Conservation (phyloP, 2,113 vertebrate species). For the Ciconia maguari region DNA sequence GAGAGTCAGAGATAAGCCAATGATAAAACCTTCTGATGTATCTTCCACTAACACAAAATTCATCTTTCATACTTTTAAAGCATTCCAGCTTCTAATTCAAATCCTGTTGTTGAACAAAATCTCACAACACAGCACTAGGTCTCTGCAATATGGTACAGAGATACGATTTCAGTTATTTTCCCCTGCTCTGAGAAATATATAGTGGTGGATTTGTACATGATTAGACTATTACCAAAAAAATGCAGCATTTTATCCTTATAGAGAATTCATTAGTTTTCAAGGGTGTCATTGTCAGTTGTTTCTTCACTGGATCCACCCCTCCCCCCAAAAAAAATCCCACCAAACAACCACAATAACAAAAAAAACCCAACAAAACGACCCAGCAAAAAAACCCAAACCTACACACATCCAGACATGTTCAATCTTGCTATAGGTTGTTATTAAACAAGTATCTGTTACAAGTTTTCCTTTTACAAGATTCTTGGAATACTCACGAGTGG, state of each 20-base stretch:
- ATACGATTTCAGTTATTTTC: background rate
- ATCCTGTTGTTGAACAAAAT: background rate
- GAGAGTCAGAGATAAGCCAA: background rate
- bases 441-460: background rate
- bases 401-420: background rate
- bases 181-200: background rate
- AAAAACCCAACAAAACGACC: rapidly evolving
- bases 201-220: background rate
- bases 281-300: background rate
- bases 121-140: background rate
- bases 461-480: background rate
- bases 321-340: background rate
- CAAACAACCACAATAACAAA: background rate
- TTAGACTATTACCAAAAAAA: background rate
- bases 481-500: background rate
- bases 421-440: background rate
- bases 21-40: background rate
- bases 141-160: background rate
- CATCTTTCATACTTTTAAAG: background rate
- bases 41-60: background rate
- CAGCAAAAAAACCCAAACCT: rapidly evolving
- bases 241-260: background rate
- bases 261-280: background rate
- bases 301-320: background rate
- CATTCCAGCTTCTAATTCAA: background rate